Evolutionary conservation across 2,797 vertebrate species (phyloP), one percentile per base, ranked within the genome.

Genomic region (Buphagus erythrorhynchus): DNA sequence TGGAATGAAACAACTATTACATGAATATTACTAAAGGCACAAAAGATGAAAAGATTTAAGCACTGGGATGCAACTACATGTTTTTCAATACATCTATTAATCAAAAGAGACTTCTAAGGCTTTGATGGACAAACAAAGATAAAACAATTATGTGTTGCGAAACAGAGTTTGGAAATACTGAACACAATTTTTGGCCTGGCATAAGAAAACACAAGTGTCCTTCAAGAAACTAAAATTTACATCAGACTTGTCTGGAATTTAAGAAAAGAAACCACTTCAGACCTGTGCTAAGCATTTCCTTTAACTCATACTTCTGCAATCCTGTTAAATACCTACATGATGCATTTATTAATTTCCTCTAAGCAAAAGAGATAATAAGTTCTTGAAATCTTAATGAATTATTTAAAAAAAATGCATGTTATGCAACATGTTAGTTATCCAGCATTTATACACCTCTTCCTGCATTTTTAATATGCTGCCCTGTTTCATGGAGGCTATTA

Each of bases 161-260:
- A 86, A 80, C 7, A 13, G 36, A 71, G 17, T 66, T 25, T 82
- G 55, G 61, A 92, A 95, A 93, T 46, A 94, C 7, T 1, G 10
- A 85, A 33, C 42, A 80, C 15, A 9, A 52, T 45, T 72, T 93
- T 91, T 93, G 87, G 81, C 55, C 61, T 42, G 58, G 42, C 36
- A 62, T 52, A 66, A 88, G 54, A 84, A 93, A 93, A 84, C 9
- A 82, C n/a, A 72, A 45, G 17, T 9, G 9, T 16, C n/a, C n/a
- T 63, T 43, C 62, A 55, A 79, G 76, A 95, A 96, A 95, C 10
- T 6, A 71, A 96, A 96, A 91, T 51, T 90, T 75, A 71, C 19
- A 84, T 68, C 33, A 80, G 40, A 42, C 18, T 79, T 43, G 36
- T 43, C 22, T 33, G 59, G 25, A 69, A 74, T 8, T 10, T 43